Percentiles rank a stretch among this genome's conserved stretches.
These are phyloP conservation scores for Dicranocentrus wangi DNA, from an alignment of 2,888 invertebrate genomes.

Conservation along the genomic window DNA sequence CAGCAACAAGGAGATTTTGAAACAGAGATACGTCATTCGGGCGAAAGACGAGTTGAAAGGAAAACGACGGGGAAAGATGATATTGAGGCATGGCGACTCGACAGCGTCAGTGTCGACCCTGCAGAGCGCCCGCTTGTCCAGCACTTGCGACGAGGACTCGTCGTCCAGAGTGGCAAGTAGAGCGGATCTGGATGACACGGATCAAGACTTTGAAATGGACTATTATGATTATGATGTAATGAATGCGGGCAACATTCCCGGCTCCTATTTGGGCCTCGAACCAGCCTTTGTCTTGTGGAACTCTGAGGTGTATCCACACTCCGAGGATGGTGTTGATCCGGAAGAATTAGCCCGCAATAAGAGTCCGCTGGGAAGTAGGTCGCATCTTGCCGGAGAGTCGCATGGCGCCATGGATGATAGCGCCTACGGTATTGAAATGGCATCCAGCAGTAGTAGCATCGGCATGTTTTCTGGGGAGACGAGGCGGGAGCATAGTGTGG, in stretches of 20 bases:
- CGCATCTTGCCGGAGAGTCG: slow-evolving; percentile 28
- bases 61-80: slow-evolving; percentile 35
- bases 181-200: slow-evolving; percentile 69
- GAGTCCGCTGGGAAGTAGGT: slow-evolving; percentile 3
- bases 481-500: slow-evolving; percentile 33
- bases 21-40: slow-evolving; percentile 22
- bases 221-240: slow-evolving; percentile 74
- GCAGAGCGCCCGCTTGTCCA: slow-evolving; percentile 57
- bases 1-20: slow-evolving; percentile 40
- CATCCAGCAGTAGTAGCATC: slow-evolving; percentile 51
- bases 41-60: not conserved
- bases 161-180: slow-evolving; percentile 55
- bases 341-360: slow-evolving; percentile 9
- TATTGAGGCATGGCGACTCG: slow-evolving; percentile 56
- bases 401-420: slow-evolving; percentile 54
- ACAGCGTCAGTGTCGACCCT: slow-evolving; percentile 66
- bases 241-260: slow-evolving; percentile 73
- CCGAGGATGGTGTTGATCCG: slow-evolving; percentile 31
- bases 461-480: slow-evolving; percentile 43
- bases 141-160: slow-evolving; percentile 56
- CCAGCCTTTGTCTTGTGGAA: slow-evolving; percentile 73
- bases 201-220: slow-evolving; percentile 73
- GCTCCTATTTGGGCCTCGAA: slow-evolving; percentile 73
- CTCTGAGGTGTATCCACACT: slow-evolving; percentile 66
- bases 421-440: slow-evolving; percentile 59